phyloP scores from a whole-genome alignment of 2,797 vertebrate genomes.

The Chiloscyllium punctatum region DNA sequence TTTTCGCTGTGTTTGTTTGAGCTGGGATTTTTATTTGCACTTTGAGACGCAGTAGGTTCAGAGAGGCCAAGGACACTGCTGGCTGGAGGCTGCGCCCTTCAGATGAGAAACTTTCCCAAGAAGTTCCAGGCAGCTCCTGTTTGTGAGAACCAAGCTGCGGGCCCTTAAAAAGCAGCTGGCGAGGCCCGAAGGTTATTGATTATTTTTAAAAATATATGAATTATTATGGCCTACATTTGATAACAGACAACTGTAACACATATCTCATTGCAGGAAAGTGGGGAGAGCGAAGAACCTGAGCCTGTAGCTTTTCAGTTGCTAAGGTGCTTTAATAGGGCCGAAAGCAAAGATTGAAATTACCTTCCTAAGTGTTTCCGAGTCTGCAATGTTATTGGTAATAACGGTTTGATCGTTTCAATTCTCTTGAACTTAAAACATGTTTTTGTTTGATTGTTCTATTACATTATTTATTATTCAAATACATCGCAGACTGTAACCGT shows the following conservation, averaged over 20 bases:
- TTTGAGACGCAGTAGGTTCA: not conserved
- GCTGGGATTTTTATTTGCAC: not conserved
- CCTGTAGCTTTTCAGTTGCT: not conserved
- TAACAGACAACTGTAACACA: not conserved
- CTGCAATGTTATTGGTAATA: not conserved
- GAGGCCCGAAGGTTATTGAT: not conserved
- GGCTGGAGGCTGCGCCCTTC: not conserved
- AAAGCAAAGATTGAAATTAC: not conserved
- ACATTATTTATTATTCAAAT: not conserved
- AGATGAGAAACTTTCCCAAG: not conserved
- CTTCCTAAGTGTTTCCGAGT: not conserved
- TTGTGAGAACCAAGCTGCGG: not conserved
- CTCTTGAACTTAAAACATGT: not conserved
- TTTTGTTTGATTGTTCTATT: not conserved
- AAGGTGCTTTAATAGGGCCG: not conserved
- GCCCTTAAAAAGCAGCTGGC: not conserved
- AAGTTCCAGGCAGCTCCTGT: not conserved
- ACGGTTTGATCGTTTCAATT: not conserved
- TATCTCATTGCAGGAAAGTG: not conserved
- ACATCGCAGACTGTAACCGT: not conserved
- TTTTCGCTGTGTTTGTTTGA: not conserved
- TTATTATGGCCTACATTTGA: not conserved
- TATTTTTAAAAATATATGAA: not conserved
- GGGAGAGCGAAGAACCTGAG: not conserved
- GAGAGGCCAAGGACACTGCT: not conserved